Base-by-base conservation (phyloP, 2,888 invertebrate species). In the Zelleria hepariella region DNA sequence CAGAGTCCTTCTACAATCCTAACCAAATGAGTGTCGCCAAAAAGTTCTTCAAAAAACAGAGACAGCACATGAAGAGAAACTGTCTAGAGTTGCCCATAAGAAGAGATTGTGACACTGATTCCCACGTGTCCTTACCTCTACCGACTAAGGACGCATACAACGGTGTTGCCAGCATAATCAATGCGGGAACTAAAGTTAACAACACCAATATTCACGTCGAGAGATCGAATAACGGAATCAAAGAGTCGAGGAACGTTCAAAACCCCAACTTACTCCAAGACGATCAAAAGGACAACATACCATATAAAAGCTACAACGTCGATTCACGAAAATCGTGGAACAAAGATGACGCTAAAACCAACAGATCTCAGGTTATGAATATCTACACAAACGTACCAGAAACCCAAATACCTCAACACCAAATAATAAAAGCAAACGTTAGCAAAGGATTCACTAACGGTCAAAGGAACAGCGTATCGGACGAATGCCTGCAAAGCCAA, bases 1-100 rank as follows among this genome's bases (percentile, higher is more conserved):
- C 94, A 0, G 95, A 95, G 63, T 91, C 95, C 72, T 98, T 97
- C 79, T 97, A 97, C 75, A 97, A 98, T 79, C 96, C 97, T 0
- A 95, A 96, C 77, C 98, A 98, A 80, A 97, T 96, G 78, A 96
- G 96, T 47, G 96, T 96, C 0, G 98, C 98, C 0, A 92, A 96
- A 64, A 96, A 96, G 73, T 98, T 97, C 77, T 98, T 98, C 80
- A 95, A 95, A 68, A 95, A 95, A 67, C 96, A 96, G 73, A 91
- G 94, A 60, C 91, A 94, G 54, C 88, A 94, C 65, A 91, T 92
- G 77, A 94, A 93, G 70, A 91, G 93, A 60, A 94, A 93, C 68
- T 94, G 94, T 69, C 84, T 95, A 23, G 93, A 93, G 58, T 81
- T 93, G 18, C 91, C 93, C 0, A 88, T 92, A 42, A 84, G 91